A percentile compares a stretch with the other conserved stretches of the same genome.
Conservation (phyloP, 1,140 invertebrate species). For the Stratiolaelaps scimitus region DNA sequence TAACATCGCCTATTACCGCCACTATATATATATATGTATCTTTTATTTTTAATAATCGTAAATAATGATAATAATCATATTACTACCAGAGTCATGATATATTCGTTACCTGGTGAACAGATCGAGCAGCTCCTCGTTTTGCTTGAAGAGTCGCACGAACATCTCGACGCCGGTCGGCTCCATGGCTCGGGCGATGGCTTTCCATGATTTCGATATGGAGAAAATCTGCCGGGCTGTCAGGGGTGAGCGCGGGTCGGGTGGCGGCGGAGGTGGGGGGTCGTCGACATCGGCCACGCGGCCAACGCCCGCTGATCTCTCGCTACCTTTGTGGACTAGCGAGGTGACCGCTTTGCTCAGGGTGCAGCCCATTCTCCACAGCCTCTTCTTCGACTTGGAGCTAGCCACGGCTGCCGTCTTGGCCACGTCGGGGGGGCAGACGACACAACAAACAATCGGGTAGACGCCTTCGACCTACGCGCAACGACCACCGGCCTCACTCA, state of each 20-base stretch:
- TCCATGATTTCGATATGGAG: slow-evolving; percentile 73
- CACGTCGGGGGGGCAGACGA: slow-evolving; percentile 1
- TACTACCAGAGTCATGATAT: no score
- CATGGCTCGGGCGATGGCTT: slow-evolving; percentile 69
- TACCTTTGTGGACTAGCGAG: slow-evolving; percentile 29
- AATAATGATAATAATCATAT: no score
- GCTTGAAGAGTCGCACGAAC: slow-evolving; percentile 82
- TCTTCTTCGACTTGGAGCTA: slow-evolving; percentile 29
- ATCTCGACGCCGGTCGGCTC: slow-evolving; percentile 72
- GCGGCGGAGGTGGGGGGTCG: slow-evolving; percentile 47
- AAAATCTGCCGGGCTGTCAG: slow-evolving; percentile 73
- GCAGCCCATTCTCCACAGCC: slow-evolving; percentile 28
- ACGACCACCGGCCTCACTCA: no score
- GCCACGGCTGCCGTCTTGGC: slow-evolving; percentile 29
- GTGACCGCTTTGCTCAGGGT: slow-evolving; percentile 29
- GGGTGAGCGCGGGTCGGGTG: slow-evolving; percentile 61
- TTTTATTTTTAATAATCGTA: no score
- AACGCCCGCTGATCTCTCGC: slow-evolving; percentile 26
- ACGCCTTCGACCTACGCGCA: no score
- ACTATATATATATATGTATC: no score
- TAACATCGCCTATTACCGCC: no score
- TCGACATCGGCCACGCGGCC: slow-evolving; percentile 28
- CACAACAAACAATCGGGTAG: no score
- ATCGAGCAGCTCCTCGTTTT: slow-evolving; percentile 60
- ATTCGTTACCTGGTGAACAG: slow-evolving; percentile 55